Percentiles rank a stretch among this genome's conserved stretches.
Conservation (phyloP, 2,797 vertebrate species). For the Arnoldichthys spilopterus region DNA sequence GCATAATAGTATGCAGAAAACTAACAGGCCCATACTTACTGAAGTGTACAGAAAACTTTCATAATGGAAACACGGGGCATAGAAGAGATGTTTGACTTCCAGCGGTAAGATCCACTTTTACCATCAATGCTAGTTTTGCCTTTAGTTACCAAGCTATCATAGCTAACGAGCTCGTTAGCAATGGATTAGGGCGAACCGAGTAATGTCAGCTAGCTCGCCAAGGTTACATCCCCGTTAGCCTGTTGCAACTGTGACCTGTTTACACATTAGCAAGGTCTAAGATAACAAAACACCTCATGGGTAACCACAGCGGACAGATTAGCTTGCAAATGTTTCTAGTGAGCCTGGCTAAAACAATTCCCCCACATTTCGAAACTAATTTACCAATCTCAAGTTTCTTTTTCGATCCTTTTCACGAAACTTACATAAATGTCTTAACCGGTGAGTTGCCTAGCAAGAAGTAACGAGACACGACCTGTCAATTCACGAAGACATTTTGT, state of each 20-base stretch:
- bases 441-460: background rate
- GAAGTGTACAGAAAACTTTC: conserved; percentile 38
- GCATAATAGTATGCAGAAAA: conserved; percentile 54
- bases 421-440: background rate
- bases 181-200: background rate
- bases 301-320: background rate
- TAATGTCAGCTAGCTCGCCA: background rate
- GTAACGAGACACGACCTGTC: background rate
- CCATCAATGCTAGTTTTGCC: background rate
- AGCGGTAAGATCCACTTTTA: conserved; percentile 74
- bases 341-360: background rate
- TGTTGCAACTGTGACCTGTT: background rate
- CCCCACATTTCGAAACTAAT: background rate
- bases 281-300: background rate
- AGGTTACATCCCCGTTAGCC: background rate
- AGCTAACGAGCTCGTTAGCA: conserved; percentile 4
- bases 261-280: background rate
- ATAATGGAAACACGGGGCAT: conserved; percentile 79
- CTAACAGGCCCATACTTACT: conserved; percentile 21
- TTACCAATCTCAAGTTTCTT: background rate
- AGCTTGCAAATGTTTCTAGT: background rate
- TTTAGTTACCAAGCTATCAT: conserved; percentile 1
- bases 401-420: too few relatives aligned
- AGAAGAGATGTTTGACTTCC: conserved; percentile 84
- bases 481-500: background rate